Conservation (phyloP, 2,888 invertebrate species). For the Plagodis pulveraria region DNA sequence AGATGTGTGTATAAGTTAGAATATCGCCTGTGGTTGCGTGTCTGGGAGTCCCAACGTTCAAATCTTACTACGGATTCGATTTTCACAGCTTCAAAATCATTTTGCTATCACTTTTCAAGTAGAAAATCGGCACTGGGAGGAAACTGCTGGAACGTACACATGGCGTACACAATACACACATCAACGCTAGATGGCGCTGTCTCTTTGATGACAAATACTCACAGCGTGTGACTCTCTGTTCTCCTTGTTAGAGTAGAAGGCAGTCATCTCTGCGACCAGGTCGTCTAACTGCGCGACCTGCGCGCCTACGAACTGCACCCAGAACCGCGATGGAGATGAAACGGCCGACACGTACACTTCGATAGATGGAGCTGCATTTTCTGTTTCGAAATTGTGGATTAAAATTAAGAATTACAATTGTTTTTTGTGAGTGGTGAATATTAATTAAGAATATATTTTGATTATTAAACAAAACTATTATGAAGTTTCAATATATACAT, state of each 20-base stretch:
- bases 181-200: background rate
- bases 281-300: slow-evolving; percentile 91
- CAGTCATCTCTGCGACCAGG: slow-evolving; percentile 92
- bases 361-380: slow-evolving; percentile 85
- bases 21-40: no score
- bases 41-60: no score
- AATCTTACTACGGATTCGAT: no score
- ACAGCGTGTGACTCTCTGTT: slow-evolving; percentile 86
- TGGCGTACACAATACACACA: no score
- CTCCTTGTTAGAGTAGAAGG: slow-evolving; percentile 88
- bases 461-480: no score
- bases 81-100: no score
- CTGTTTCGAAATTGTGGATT: slow-evolving; percentile 35
- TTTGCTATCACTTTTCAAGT: no score
- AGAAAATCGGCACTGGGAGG: no score
- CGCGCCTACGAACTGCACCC: slow-evolving; percentile 93
- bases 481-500: no score
- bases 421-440: background rate
- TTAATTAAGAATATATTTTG: no score
- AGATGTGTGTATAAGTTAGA: no score
- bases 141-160: no score
- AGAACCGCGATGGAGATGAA: slow-evolving; percentile 91
- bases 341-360: slow-evolving; percentile 95
- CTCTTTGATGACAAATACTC: slow-evolving; percentile 32
- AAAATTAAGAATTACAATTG: background rate